These are phyloP conservation scores for Atlantisia rogersi DNA, from an alignment of 2,113 vertebrate genomes.

Conservation along the genomic window DNA sequence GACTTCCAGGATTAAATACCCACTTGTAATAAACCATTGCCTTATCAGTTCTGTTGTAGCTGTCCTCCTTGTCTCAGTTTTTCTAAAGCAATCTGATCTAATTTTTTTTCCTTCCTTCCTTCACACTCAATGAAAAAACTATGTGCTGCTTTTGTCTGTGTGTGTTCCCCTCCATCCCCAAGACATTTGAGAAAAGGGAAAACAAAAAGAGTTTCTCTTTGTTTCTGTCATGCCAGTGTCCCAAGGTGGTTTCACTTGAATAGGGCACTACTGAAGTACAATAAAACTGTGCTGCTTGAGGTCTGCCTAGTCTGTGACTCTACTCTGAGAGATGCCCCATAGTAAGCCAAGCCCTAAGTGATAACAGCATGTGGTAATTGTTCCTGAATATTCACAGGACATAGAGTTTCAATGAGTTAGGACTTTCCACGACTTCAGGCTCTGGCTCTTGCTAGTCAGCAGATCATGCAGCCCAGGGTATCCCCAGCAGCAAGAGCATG, in stretches of 20 bases:
- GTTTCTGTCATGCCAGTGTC: neutral
- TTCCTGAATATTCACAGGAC: neutral
- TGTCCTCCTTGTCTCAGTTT: neutral
- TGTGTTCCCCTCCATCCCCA: neutral
- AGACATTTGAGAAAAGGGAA: neutral
- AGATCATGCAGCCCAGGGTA: neutral
- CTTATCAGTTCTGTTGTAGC: neutral
- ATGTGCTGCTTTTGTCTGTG: no score
- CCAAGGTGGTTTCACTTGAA: neutral
- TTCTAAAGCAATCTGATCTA: neutral
- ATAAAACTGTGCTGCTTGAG: neutral
- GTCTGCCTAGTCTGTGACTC: rapidly evolving
- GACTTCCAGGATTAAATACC: neutral
- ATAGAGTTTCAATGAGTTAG: neutral
- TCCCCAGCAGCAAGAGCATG: no score
- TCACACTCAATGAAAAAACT: no score
- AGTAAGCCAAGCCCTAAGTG: neutral
- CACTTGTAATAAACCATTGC: neutral
- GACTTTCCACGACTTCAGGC: neutral
- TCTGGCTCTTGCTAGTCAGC: neutral
- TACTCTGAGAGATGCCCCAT: neutral
- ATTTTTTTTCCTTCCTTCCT: neutral
- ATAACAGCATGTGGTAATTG: neutral
- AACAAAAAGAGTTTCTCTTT: neutral
- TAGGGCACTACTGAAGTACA: neutral